Evolutionary conservation across 1,140 invertebrate species (phyloP), one percentile per base, ranked within the genome.

Genomic region (Neodiprion lecontei): DNA sequence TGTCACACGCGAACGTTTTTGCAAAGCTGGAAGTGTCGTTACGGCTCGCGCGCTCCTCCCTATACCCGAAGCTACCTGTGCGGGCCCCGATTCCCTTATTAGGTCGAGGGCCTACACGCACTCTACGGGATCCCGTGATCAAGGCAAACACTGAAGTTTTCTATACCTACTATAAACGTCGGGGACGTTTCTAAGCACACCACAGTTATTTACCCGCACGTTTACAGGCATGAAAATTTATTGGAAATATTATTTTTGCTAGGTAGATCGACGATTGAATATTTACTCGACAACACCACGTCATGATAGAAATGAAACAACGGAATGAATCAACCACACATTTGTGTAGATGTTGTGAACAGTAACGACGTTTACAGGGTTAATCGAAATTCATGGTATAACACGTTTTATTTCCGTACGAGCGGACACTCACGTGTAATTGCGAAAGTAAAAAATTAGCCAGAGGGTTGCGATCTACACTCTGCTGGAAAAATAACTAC

Each of bases 1-100:
- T 82, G 82, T 82, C 79, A 81, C 82, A 82, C 80, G 79, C 76
- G 78, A 79, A 76, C 76, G 76, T 76, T 79, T 77, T 77, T 75
- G 80, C 79, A 75, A 79, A 79, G 75, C 78, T 75, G 72, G 74
- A 79, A 73, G 75, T 76, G 72, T 74, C 72, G 68, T 23, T 75
- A 77, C 66, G 70, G 73, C 74, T 53, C 67, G 67, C 71, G 74
- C 69, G 70, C 71, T 72, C 72, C 66, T 72, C 73, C 72, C 70
- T 68, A 47, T 69, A 28, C 61, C 28, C 5, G 28, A 12, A 49
- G 47, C 65, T 72, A 71, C 48, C 66, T 67, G 69, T 65, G 69
- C 73, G 48, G n/a, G 73, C 73, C 69, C 69, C 66, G 70, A 53
- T 75, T 71, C 69, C 74, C 71, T 61, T 61, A 17, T 61, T 61